Base-by-base conservation (phyloP, 2,113 vertebrate genomes). In the Megaptera novaeangliae region DNA sequence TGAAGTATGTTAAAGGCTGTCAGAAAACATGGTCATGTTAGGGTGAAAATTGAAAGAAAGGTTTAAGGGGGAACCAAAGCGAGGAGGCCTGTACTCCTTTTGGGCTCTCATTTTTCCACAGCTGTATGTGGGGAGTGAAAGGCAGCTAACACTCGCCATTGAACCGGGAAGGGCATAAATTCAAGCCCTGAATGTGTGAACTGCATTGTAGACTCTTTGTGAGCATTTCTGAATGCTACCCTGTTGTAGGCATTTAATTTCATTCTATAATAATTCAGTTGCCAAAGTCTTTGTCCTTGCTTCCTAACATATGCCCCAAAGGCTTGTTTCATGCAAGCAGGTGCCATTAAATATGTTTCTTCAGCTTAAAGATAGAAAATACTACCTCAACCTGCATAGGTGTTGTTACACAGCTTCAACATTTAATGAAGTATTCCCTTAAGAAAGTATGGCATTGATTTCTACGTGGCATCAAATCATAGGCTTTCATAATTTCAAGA, bases 231-330 rank as follows among this genome's bases (percentile, higher is more conserved):
- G 96, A 97, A 97, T 98, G 84, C 97, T 85, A 78, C 95, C 81
- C 97, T 39, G 77, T 86, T 94, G 92, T 94, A 97, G 95, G 95
- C 95, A 95, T 97, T 97, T 97, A 85, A 96, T 97, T 97, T 97
- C 94, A 82, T 96, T 97, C 96, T 96, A 63, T 88, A 97, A 97
- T 97, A 98, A 96, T 97, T 97, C 90, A 95, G 84, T 96, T 98
- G 85, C 95, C 92, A 91, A 97, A 96, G 95, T 85, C 94, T 97
- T 98, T 98, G 96, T 97, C 94, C 91, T 91, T 63, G 80, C 66
- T 95, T 95, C 34, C 92, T 96, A 95, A 86, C 96, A 85, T 97
- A 96, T 93, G 94, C 78, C 95, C 93, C 90, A 75, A 85, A 97
- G 94, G 59, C 89, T 92, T 93, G 87, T 90, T 96, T 95, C 59